Evolutionary conservation across 2,888 invertebrate genomes (phyloP), one percentile per base, ranked within the genome.

Genomic region (Mactromeris polynyma): DNA sequence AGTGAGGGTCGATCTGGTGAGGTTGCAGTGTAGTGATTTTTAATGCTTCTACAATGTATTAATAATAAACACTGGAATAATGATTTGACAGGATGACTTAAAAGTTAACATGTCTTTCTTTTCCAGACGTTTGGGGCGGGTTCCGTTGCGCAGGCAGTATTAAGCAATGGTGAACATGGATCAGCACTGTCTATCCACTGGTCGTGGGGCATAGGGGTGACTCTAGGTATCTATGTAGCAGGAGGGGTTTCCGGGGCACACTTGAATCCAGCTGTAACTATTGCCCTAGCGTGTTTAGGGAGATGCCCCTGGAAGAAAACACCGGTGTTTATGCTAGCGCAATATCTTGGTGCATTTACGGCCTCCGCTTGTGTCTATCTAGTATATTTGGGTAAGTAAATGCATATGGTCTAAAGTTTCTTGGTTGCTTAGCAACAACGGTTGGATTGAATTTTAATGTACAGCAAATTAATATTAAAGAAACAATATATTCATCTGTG

Each of bases 281-380:
- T 96, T 2, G 95, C 96, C 0, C 90, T 95, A 89, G 94, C 95
- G 4, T 82, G 94, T 17, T 89, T 96, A 2, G 95, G 96, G 0
- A 91, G 94, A 33, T 87, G 94, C 26, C 91, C 94, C 0, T 95
- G 95, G 94, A 88, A 81, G 73, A 95, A 95, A 80, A 90, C 96
- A 2, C 93, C 94, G 0, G 82, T 94, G 21, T 97, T 97, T 94
- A 95, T 96, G 90, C 58, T 97, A 1, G 97, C 97, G 0, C 97
- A 97, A 94, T 97, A 97, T 91, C 92, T 97, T 0, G 97, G 97
- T 0, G 97, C 97, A 0, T 97, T 97, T 91, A 89, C 97, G 4
- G 97, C 97, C 1, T 96, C 97, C 0, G 96, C 96, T 7, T 91
- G 96, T 73, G 96, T 97, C n/a, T 97, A 95, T 92, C 94, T 97